Conservation (phyloP, 2,113 vertebrate species). For the Periophthalmus modestus region DNA sequence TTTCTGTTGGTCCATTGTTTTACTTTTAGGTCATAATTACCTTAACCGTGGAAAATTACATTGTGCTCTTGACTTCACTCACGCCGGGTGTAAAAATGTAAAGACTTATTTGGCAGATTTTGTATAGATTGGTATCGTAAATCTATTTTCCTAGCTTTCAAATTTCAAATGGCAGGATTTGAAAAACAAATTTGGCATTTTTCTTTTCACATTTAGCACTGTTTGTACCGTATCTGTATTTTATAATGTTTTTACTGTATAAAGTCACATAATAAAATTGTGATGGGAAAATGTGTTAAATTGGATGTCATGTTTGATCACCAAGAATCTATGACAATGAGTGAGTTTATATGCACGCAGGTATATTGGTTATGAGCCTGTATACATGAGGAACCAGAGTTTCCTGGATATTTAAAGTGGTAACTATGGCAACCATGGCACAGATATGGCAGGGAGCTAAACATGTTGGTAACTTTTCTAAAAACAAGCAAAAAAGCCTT, state of each 20-base stretch:
- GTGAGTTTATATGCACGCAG: neutral
- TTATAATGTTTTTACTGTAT: slow-evolving; percentile 88
- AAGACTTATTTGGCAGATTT: slow-evolving; percentile 23
- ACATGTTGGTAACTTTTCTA: too few species aligned
- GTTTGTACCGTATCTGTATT: slow-evolving; percentile 85
- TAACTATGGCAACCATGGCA: too few species aligned
- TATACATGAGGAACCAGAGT: too few species aligned
- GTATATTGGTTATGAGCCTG: too few species aligned
- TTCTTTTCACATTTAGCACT: slow-evolving; percentile 84
- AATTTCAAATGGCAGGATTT: slow-evolving; percentile 16
- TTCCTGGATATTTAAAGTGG: too few species aligned
- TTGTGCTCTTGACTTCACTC: slow-evolving; percentile 38
- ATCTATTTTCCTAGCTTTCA: slow-evolving; percentile 6
- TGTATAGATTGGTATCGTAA: neutral
- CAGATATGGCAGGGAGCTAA: too few species aligned
- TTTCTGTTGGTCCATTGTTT: slow-evolving; percentile 79
- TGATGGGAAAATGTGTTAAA: slow-evolving; percentile 72
- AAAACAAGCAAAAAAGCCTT: too few species aligned
- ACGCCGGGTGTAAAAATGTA: slow-evolving; percentile 35
- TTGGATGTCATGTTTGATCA: neutral
- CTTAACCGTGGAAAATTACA: slow-evolving; percentile 21
- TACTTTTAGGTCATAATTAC: slow-evolving; percentile 60
- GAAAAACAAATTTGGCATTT: slow-evolving; percentile 54
- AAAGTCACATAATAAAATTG: slow-evolving; percentile 98
- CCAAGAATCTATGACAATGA: neutral